phyloP scores from a whole-genome alignment of 2,113 vertebrate species.

The Antechinus flavipes region DNA sequence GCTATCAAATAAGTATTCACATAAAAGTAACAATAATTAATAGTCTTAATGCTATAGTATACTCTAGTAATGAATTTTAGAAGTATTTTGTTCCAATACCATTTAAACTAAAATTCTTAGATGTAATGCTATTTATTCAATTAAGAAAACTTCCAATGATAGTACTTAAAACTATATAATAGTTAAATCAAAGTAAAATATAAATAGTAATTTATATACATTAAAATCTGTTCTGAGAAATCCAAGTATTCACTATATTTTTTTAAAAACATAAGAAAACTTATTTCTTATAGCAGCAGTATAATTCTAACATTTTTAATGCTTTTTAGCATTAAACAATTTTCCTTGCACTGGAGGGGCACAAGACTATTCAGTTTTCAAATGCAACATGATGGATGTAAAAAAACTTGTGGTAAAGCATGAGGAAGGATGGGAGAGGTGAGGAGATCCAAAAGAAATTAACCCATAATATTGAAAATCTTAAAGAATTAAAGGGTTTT shows the following conservation, averaged over 20 bases:
- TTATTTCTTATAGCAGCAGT: not conserved
- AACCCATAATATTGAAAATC: not conserved
- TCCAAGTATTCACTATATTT: not conserved
- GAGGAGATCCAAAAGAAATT: not conserved
- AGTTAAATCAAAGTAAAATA: not conserved
- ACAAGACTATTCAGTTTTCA: not conserved
- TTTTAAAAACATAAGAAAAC: not conserved
- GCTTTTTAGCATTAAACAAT: not conserved
- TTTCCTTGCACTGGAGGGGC: not conserved
- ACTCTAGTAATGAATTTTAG: slow-evolving; percentile 72
- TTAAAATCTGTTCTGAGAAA: not conserved
- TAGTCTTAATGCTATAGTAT: slow-evolving; percentile 69
- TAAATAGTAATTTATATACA: not conserved
- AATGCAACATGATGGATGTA: not conserved
- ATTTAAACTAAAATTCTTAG: not conserved
- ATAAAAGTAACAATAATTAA: slow-evolving; percentile 38
- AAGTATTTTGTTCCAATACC: not conserved
- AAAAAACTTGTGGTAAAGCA: not conserved
- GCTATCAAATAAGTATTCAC: not conserved
- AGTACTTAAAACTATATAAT: not conserved
- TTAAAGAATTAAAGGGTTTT: not conserved
- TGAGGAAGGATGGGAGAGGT: not conserved
- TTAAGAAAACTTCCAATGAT: not conserved
- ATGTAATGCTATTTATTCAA: not conserved
- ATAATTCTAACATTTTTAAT: not conserved